Conservation (phyloP, 2,113 vertebrate species). For the Cyanistes caeruleus region DNA sequence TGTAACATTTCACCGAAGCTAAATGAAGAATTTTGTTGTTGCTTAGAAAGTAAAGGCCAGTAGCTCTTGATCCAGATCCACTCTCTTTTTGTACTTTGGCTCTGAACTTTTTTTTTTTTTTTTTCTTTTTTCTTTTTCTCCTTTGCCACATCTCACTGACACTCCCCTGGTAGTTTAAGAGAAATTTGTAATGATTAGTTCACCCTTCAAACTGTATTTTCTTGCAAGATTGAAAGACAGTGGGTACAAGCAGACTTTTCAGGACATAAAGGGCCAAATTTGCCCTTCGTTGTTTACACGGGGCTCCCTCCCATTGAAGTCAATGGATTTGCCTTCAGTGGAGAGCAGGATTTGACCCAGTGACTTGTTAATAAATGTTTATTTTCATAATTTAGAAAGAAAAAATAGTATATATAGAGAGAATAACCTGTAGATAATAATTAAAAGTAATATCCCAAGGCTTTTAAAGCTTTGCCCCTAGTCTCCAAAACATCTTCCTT, state of each 20-base stretch:
- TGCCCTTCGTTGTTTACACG: slow-evolving; percentile 32
- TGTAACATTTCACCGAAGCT: not conserved
- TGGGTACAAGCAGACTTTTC: slow-evolving; percentile 52
- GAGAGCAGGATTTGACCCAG: slow-evolving; percentile 32
- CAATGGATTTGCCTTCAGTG: slow-evolving; percentile 18
- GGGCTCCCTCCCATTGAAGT: slow-evolving; percentile 25
- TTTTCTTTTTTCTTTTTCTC: not conserved
- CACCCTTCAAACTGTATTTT: not conserved
- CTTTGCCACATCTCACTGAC: not conserved
- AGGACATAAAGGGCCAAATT: slow-evolving; percentile 53
- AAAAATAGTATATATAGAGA: slow-evolving; percentile 55
- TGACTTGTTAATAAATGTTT: slow-evolving; percentile 70
- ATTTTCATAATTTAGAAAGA: slow-evolving; percentile 71
- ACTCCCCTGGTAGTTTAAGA: not conserved
- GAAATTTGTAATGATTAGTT: not conserved
- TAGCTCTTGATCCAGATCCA: not conserved
- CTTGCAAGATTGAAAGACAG: not conserved
- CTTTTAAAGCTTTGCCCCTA: slow-evolving; percentile 22
- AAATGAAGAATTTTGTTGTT: not conserved
- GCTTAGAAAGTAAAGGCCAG: not conserved
- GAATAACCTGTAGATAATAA: slow-evolving; percentile 61
- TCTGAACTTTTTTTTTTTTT: not conserved
- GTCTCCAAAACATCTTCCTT: not conserved
- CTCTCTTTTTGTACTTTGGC: not conserved
- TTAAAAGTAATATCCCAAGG: slow-evolving; percentile 5